Evolutionary conservation across 2,797 vertebrate species (phyloP), one percentile per base, ranked within the genome.

Genomic region (Tadarida brasiliensis): DNA sequence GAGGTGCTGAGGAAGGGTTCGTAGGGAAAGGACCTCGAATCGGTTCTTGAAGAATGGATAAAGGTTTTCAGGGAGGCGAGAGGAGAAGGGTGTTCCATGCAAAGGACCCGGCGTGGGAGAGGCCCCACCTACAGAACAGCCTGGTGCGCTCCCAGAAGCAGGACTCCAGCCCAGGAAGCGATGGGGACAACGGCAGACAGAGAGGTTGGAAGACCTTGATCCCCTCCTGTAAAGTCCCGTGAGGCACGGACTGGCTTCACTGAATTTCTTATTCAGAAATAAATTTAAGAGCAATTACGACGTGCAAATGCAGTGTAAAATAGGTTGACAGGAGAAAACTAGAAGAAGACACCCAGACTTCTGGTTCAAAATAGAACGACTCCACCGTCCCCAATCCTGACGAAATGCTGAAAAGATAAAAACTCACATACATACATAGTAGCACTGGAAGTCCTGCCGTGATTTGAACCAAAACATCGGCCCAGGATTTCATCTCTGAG

Each of bases 271-370:
- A 54, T 7, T 73, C 71, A 87, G 39, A 87, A 74, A 63, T 54
- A 44, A 78, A 81, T 6, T 51, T 51, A 85, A 90, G 47, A 91
- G 12, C 44, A 77, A 94, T 33, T 39, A 19, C 63, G 71, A 86
- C 67, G 57, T 65, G 59, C 51, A 65, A 39, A 14, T 16, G 2
- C 5, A 92, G 30, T 44, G 4, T 19, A 3, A n/a, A 59, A 80
- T 59, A 81, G 24, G 47, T 16, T 35, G 26, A 85, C 54, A 7
- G 14, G 22, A 10, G 65, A 49, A 63, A 61, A 33, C 44, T 15
- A 44, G 19, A 33, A 28, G 30, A 76, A 57, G 57, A 67, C 24
- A 54, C 14, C 26, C 14, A 39, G 22, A 22, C 8, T 87, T 90
- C 14, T 54, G 20, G 78, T 68, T 49, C 39, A 28, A 76, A 61